A percentile compares a stretch with the other conserved stretches of the same genome.
Evolutionary conservation across 1,140 invertebrate genomes (phyloP).

Genomic region (Neodiprion lecontei): DNA sequence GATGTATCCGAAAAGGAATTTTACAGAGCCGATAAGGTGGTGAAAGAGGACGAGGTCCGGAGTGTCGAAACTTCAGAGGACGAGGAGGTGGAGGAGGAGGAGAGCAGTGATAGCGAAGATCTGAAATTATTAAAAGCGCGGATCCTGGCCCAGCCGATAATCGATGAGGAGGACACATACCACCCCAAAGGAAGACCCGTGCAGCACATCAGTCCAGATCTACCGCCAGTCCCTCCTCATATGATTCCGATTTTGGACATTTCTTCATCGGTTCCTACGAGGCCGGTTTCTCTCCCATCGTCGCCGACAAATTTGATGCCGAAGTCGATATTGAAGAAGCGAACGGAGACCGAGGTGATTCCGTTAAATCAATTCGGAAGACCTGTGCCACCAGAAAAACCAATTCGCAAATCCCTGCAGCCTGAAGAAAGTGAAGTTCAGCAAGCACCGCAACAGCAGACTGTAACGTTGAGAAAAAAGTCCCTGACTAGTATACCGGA

Average conservation of each 20-base stretch:
- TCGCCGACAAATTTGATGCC: conserved; percentile 72
- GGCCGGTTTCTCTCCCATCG: conserved; percentile 56
- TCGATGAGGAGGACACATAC: conserved; percentile 73
- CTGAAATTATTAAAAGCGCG: conserved; percentile 64
- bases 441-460: conserved; percentile 27
- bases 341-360: conserved; percentile 48
- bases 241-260: conserved; percentile 5
- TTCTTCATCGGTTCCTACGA: conserved; percentile 17
- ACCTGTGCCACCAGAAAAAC: conserved; percentile 46
- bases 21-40: conserved; percentile 34
- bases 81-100: conserved; percentile 60
- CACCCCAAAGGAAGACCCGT: conserved; percentile 64
- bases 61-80: conserved; percentile 48
- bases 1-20: conserved; percentile 41
- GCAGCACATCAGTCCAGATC: conserved; percentile 30
- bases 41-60: conserved; percentile 48
- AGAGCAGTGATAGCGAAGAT: conserved; percentile 54
- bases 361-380: conserved; percentile 45
- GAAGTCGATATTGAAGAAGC: conserved; percentile 77
- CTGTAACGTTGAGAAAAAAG: conserved; percentile 55
- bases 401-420: conserved; percentile 4
- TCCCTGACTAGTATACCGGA: conserved; percentile 40
- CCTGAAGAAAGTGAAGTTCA: conserved; percentile 25
- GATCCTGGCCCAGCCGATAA: conserved; percentile 55
- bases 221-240: conserved; percentile 14